A percentile compares a stretch with the other conserved stretches of the same genome.
Evolutionary conservation across 1,140 invertebrate species (phyloP).

Genomic region (Leptinotarsa defecta): DNA sequence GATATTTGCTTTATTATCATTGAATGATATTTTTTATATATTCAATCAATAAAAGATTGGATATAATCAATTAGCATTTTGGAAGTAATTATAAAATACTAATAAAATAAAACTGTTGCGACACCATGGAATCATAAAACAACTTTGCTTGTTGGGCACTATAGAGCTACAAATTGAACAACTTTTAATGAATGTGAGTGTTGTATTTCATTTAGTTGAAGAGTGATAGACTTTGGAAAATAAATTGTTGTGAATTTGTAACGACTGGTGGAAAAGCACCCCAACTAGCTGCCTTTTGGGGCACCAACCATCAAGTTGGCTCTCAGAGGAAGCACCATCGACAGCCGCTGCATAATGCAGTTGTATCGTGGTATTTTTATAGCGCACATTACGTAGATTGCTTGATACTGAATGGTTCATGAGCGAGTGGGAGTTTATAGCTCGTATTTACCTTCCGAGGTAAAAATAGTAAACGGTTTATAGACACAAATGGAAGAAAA

Average conservation of each 20-base stretch:
- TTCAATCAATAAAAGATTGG: conserved; percentile 1
- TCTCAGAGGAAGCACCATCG: neutral
- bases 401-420: conserved; percentile 31
- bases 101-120: too few species aligned
- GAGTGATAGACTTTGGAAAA: too few species aligned
- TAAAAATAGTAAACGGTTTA: too few species aligned
- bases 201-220: too few species aligned
- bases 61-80: too few species aligned
- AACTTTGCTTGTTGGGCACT: too few species aligned
- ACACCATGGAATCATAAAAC: too few species aligned
- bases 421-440: conserved; percentile 34
- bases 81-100: too few species aligned
- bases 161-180: too few species aligned
- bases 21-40: conserved; percentile 12
- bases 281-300: neutral
- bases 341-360: conserved; percentile 30
- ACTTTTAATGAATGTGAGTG: too few species aligned
- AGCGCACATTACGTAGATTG: conserved; percentile 34
- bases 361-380: conserved; percentile 36
- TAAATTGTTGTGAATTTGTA: too few species aligned
- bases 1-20: neutral
- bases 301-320: conserved; percentile 7
- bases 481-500: too few species aligned
- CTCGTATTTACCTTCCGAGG: conserved; percentile 22
- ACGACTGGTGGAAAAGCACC: neutral